Conservation (phyloP, 1,140 invertebrate genomes). For the Araneus ventricosus region DNA sequence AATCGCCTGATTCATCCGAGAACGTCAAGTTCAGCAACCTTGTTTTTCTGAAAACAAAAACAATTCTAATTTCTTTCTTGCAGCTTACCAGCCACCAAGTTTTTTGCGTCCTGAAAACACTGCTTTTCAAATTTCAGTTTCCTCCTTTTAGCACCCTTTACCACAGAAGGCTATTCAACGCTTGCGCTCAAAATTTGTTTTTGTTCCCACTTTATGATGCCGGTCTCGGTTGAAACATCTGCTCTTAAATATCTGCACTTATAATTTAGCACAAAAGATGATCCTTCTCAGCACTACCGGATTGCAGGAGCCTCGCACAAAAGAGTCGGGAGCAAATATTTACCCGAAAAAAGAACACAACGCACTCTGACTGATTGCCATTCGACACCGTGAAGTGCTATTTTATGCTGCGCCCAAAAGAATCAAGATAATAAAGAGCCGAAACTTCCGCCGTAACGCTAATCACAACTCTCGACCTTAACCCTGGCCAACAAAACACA, state of each 20-base stretch:
- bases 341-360: neutral
- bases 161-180: neutral
- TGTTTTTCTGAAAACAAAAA: no score
- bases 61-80: no score
- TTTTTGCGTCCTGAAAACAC: no score
- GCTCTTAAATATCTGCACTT: neutral
- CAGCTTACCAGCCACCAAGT: no score
- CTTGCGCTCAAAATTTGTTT: neutral
- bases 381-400: slow-evolving; percentile 20
- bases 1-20: no score
- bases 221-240: neutral
- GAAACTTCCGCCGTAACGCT: neutral
- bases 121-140: neutral
- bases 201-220: neutral
- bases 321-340: slow-evolving; percentile 4
- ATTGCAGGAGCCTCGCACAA: neutral
- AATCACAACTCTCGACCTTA: slow-evolving; percentile 26
- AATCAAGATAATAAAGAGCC: slow-evolving; percentile 14
- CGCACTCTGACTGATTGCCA: neutral
- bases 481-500: neutral
- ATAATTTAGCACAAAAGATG: neutral
- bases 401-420: slow-evolving; percentile 32
- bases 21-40: no score
- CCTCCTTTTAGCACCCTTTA: neutral
- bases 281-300: neutral